Base-by-base conservation (phyloP, 2,113 vertebrate species). In the Syrmaticus mikado region DNA sequence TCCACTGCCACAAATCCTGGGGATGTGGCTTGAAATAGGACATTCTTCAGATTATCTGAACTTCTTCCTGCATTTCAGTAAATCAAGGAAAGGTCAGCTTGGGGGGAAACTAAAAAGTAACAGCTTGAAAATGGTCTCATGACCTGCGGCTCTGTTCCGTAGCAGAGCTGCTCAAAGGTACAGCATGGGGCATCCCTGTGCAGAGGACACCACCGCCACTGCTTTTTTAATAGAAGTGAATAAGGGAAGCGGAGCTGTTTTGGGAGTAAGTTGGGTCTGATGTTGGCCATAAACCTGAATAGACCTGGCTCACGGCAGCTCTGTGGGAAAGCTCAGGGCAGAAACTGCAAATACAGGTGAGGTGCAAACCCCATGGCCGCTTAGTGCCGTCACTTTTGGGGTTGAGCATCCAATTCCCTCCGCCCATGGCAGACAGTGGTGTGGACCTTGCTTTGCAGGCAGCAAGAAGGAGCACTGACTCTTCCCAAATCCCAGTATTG, bases 41-140 rank as follows among this genome's bases (percentile, higher is more conserved):
- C 86, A 78, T 76, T 50, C 67, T 91, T 93, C 52, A 40, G 78
- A 78, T 93, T 93, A 87, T 87, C 92, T 89, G 40, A 89, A 91
- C 55, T 87, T 55, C 78, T 82, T 93, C 68, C 65, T 34, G 76
- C 82, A 34, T 57, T 94, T 95, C 87, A 79, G 77, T 91, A 87
- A 83, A 82, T 94, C 86, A 92, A 79, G 79, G 74, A 71, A 82
- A 87, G 87, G 80, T 85, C 94, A 79, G 11, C 34, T 40, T 46
- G 0, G 5, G 82, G 73, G 73, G 73, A 52, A 87, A 82, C 40
- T 57, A 57, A 86, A 95, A 95, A 95, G 86, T 75, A 92, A 41
- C 68, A 83, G 61, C 82, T 85, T 71, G 67, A 81, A 89, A 91
- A 2, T 11, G 14, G 8, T 67, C 89, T 45, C 16, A 36, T 32